Evolutionary conservation across 2,888 invertebrate genomes (phyloP), one percentile per base, ranked within the genome.

Genomic region (Drosophila neotestacea): DNA sequence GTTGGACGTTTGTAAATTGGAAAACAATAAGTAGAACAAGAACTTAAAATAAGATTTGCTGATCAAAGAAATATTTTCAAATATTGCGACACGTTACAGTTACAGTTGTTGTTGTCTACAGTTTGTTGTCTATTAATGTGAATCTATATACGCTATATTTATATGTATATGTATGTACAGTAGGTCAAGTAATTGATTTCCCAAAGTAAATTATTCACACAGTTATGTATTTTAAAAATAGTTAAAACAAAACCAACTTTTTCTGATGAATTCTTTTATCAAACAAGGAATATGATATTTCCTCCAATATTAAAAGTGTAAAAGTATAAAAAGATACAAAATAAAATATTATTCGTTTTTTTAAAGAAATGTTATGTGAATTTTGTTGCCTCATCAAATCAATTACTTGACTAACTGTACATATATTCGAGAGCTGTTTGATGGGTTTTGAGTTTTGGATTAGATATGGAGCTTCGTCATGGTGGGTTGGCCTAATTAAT

Each of bases 1-100:
- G 64, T 80, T 87, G 89, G 89, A 85, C 85, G 81, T 81, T 70
- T 66, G 51, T 70, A 61, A 55, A 67, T 68, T 79, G 58, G 61
- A 48, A 32, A 38, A 34, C 11, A 30, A 36, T 28, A 44, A 48
- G 42, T 30, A 36, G 34, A 67, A 59, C 28, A 59, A 11, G 58
- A 58, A 58, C 58, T 56, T 44, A 60, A 65, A 56, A 48, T 58
- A 50, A 47, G 51, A 47, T 41, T 47, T 65, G 38, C 10, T 34
- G 28, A 16, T 13, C 52, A 36, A 38, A 54, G 28, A 16, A 39
- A 6, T 5, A 47, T 28, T 32, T 6, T 6, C 22, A 59, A 54
- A 50, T 22, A 59, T 70, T 73, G 70, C 59, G 72, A 78, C 66
- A 82, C 50, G 58, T 60, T 44, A 28, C 46, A 28, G 1, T 28